These are phyloP conservation scores for Asbolus verrucosus DNA, from an alignment of 1,140 invertebrate species.

Conservation along the genomic window DNA sequence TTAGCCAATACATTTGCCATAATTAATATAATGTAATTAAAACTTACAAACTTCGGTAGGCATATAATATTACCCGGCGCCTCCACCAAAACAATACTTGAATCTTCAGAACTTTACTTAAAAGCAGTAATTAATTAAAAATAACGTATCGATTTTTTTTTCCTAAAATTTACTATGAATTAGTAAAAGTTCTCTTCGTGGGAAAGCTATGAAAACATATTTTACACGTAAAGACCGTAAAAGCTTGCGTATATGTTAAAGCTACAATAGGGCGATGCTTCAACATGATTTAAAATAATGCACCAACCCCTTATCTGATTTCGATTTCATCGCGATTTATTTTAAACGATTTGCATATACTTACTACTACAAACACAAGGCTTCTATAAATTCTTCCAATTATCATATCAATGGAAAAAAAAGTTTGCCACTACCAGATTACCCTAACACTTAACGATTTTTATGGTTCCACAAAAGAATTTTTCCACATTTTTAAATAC, in stretches of 20 bases:
- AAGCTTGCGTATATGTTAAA: not conserved
- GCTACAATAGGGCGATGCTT: not conserved
- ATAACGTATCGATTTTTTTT: too few relatives aligned
- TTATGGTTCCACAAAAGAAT: slow-evolving; percentile 20
- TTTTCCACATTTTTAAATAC: too few relatives aligned
- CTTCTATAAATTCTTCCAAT: slow-evolving; percentile 21
- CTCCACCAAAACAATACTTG: not conserved
- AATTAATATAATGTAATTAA: slow-evolving; percentile 7
- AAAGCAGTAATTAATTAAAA: slow-evolving; percentile 5
- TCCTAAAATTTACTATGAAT: too few relatives aligned
- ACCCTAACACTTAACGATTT: too few relatives aligned
- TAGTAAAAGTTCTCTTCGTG: too few relatives aligned
- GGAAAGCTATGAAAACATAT: too few relatives aligned
- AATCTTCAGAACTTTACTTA: too few relatives aligned
- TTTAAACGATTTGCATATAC: slow-evolving; percentile 14
- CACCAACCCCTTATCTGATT: slow-evolving; percentile 9
- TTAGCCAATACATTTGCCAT: slow-evolving; percentile 16
- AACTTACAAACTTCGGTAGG: not conserved
- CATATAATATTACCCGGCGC: slow-evolving; percentile 1
- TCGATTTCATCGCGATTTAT: slow-evolving; percentile 25
- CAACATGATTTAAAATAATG: slow-evolving; percentile 21
- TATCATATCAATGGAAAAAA: slow-evolving; percentile 8
- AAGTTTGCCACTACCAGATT: not conserved
- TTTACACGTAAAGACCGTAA: too few relatives aligned
- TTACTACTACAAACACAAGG: slow-evolving; percentile 16